Base-by-base conservation (phyloP, 2,113 vertebrate species). In the Lonchura striata region DNA sequence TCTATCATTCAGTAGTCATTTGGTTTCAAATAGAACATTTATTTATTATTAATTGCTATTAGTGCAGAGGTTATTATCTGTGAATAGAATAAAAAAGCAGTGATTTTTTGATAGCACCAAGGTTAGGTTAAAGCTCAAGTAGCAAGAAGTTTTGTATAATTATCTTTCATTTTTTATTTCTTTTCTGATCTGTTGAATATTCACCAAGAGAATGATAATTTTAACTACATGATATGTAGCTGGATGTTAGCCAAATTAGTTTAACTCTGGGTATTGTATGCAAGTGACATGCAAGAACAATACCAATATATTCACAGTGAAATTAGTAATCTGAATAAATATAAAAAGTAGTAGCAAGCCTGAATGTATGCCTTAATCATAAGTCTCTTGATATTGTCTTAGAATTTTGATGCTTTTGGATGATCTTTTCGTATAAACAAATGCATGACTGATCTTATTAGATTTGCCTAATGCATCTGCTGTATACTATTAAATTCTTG, bases 181-280 rank as follows among this genome's bases (percentile, higher is more conserved):
- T 49, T 90, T 91, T 94, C 86, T 90, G 52, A 92, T 96, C 74
- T 65, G 80, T 91, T 95, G 95, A 98, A 96, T 97, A 97, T 97
- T 98, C 90, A 93, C 77, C 82, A 97, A 97, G 97, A 94, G 96
- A n/a, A 4, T 93, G 47, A 95, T 95, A 90, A 96, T 96, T 95
- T 97, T 88, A 85, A 90, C 94, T 93, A 89, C 98, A 89, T 95
- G 95, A 95, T 96, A 97, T 92, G 78, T 68, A 81, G 39, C 88
- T 97, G 92, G 95, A 95, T 94, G 70, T 88, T 86, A 86, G 95
- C 95, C 97, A 97, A 96, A 95, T 97, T 97, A 93, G 74, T 85
- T 95, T 97, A 97, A 92, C 82, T 94, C 81, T n/a, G 63, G 57
- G 44, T 84, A 95, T 2, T 92, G 71, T 90, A 89, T 95, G 72